Base-by-base conservation (phyloP, 2,113 vertebrate species). In the Mus pahari region DNA sequence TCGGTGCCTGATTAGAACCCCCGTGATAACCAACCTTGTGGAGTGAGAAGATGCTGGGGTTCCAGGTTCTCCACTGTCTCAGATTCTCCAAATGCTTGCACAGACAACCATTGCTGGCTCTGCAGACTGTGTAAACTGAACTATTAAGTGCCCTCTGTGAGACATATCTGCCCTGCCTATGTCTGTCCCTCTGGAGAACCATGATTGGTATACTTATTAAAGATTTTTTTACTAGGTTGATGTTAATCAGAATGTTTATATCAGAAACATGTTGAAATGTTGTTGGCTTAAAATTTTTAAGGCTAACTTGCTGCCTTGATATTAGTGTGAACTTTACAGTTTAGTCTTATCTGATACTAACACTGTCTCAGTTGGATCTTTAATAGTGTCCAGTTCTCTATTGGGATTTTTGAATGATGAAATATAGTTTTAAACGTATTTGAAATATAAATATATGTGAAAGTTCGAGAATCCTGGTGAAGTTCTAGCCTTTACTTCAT, bases 401-500 rank as follows among this genome's bases (percentile, higher is more conserved):
- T 3, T 48, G 17, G 39, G 45, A 19, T 64, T 84, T 64, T 62
- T 45, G 8, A 84, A 84, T 28, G 39, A 17, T 42, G 7, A 45
- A 42, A 64, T 60, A 64, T 45, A 66, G 33, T 22, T 90, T 83
- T 92, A 53, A 53, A 89, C 71, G 73, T 86, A 60, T 79, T 97
- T 92, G 62, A 86, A 55, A 62, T 82, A 58, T 31, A 93, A 77
- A 93, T 70, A 64, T 7, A 58, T 16, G 39, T 13, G 36, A 45
- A 83, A 74, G n/a, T n/a, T 45, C 33, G 84, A 92, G 79, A 95
- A 93, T 66, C 48, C 45, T 68, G 71, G 53, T 50, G 20, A 73
- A 81, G n/a, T 77, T 92, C 82, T 82, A 73, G 58, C 53, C 79
- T 87, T 81, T 77, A 71, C 79, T 95, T 82, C 86, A 7, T 19